Evolutionary conservation across 2,888 invertebrate genomes (phyloP).

Genomic region (Ormyrus thymus): DNA sequence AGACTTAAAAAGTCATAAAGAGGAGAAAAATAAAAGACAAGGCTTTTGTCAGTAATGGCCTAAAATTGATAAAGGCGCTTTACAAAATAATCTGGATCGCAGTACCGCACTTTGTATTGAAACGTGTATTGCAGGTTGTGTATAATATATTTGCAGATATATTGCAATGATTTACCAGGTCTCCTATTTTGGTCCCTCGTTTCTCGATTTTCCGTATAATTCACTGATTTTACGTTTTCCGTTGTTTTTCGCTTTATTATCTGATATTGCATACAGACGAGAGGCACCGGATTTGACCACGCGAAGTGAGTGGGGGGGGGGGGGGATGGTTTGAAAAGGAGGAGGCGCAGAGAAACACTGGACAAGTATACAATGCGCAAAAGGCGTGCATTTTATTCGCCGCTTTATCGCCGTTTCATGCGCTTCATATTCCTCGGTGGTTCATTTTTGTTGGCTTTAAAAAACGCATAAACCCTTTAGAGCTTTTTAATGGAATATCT

Average conservation of each 20-base stretch:
- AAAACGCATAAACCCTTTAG: slow-evolving; percentile 30
- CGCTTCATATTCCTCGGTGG: slow-evolving; percentile 33
- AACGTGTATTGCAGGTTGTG: not conserved
- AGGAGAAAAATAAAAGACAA: too few relatives aligned
- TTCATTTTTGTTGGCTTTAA: slow-evolving; percentile 45
- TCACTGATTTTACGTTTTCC: slow-evolving; percentile 7
- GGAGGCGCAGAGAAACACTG: not conserved
- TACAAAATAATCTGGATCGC: not conserved
- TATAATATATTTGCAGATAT: not conserved
- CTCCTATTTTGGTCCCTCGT: not conserved
- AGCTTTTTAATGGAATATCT: slow-evolving; percentile 42
- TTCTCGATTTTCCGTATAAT: not conserved
- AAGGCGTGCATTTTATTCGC: slow-evolving; percentile 34
- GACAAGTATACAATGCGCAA: slow-evolving; percentile 22
- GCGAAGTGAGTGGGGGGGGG: not conserved
- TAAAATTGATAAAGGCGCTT: not conserved
- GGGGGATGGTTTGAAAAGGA: not conserved
- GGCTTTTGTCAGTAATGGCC: too few relatives aligned
- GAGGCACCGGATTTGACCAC: not conserved
- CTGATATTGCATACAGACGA: slow-evolving; percentile 5
- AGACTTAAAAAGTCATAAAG: too few relatives aligned
- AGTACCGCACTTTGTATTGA: not conserved
- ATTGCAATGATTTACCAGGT: slow-evolving; percentile 2
- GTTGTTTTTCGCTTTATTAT: slow-evolving; percentile 4
- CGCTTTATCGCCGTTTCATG: slow-evolving; percentile 2